Percentiles rank a stretch among this genome's conserved stretches.
Conservation (phyloP, 2,113 vertebrate genomes). For the Neotragus pygmaeus region DNA sequence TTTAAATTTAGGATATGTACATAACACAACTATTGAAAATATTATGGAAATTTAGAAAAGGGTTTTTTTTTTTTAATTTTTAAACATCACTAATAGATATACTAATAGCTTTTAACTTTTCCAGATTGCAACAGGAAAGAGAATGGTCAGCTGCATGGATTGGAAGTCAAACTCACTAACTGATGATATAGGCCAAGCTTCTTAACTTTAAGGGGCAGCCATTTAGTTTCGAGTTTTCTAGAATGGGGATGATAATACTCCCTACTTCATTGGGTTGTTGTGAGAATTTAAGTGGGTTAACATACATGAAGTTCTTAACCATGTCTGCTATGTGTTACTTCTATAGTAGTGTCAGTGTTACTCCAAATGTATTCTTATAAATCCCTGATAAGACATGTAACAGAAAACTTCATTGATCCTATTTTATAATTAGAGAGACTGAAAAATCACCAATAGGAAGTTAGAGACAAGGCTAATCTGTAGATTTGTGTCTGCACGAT, state of each 20-base stretch:
- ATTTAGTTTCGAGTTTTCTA: background rate
- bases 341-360: background rate
- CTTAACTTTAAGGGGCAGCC: background rate
- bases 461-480: background rate
- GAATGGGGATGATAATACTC: background rate
- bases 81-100: background rate
- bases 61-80: background rate
- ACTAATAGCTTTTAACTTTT: background rate
- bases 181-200: background rate
- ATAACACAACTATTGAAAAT: background rate
- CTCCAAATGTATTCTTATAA: background rate
- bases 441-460: background rate
- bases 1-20: background rate
- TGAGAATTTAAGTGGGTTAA: background rate
- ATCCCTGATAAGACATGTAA: background rate
- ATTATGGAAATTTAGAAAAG: background rate
- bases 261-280: background rate
- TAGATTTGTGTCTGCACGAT: background rate
- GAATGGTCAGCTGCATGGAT: background rate
- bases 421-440: background rate
- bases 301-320: background rate
- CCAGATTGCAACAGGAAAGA: background rate
- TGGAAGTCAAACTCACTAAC: background rate
- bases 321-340: background rate
- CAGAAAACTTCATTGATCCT: background rate